Percentiles rank a stretch among this genome's conserved stretches.
Evolutionary conservation across 2,113 vertebrate species (phyloP).

Genomic region (Ameiurus melas): DNA sequence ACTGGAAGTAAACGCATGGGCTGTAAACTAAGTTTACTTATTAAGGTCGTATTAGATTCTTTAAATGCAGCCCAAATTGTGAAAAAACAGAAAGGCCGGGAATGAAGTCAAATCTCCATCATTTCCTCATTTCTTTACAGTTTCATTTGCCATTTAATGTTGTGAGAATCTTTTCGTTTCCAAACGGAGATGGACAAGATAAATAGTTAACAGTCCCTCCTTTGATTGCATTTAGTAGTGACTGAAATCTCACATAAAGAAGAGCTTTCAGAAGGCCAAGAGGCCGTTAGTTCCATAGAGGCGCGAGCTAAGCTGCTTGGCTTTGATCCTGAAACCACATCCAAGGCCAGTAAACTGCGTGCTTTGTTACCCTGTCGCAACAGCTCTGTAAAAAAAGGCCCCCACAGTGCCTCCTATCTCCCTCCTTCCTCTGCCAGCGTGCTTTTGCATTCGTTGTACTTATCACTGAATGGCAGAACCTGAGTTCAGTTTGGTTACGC

Average conservation of each 20-base stretch:
- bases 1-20: slow-evolving; percentile 34
- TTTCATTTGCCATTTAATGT: slow-evolving; percentile 44
- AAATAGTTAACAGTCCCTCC: slow-evolving; percentile 62
- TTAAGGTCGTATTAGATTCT: slow-evolving; percentile 24
- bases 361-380: slow-evolving; percentile 64
- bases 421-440: slow-evolving; percentile 9
- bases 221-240: slow-evolving; percentile 64
- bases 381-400: slow-evolving; percentile 34
- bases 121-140: slow-evolving; percentile 33
- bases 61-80: slow-evolving; percentile 36
- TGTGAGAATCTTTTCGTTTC: slow-evolving; percentile 47
- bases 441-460: slow-evolving; percentile 65
- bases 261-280: slow-evolving; percentile 71
- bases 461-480: slow-evolving; percentile 74
- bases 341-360: slow-evolving; percentile 66
- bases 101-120: slow-evolving; percentile 26
- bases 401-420: slow-evolving; percentile 30
- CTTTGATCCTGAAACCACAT: slow-evolving; percentile 71
- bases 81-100: slow-evolving; percentile 34
- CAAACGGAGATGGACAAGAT: slow-evolving; percentile 62
- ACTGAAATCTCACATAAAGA: slow-evolving; percentile 70
- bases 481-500: slow-evolving; percentile 81
- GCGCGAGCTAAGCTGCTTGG: slow-evolving; percentile 69
- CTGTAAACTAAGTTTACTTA: slow-evolving; percentile 33
- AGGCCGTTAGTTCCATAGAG: slow-evolving; percentile 68